These are phyloP conservation scores for Neoniphon sammara DNA, from an alignment of 2,797 vertebrate species.

Conservation along the genomic window DNA sequence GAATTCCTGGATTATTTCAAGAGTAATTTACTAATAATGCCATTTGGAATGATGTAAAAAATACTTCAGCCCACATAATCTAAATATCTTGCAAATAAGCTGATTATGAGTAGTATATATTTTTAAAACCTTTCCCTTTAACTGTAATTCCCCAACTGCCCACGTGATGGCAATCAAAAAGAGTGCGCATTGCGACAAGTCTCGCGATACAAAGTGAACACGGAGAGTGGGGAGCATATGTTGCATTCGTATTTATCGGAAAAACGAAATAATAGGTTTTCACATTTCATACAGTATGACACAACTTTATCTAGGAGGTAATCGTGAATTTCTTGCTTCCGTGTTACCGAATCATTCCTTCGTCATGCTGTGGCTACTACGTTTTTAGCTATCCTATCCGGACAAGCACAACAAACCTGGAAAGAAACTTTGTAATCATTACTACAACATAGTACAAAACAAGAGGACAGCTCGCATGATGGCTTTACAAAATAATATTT, in stretches of 20 bases:
- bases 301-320: neutral
- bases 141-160: neutral
- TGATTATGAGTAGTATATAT: neutral
- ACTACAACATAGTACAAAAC: too few species aligned
- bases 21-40: neutral
- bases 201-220: constrained; percentile 35
- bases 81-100: neutral
- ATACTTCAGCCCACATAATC: neutral
- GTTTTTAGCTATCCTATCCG: neutral
- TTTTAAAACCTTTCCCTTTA: neutral
- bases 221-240: neutral
- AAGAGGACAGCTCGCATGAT: too few species aligned
- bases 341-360: too few species aligned
- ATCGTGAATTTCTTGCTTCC: neutral
- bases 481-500: too few species aligned
- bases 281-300: neutral
- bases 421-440: neutral
- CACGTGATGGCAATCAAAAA: neutral
- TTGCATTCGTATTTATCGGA: fast-evolving
- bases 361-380: neutral
- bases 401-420: neutral
- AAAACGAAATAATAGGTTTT: neutral
- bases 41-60: neutral
- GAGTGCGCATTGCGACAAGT: neutral
- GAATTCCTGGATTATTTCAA: neutral